Base-by-base conservation (phyloP, 1,140 invertebrate genomes). In the Drosophila bocki region DNA sequence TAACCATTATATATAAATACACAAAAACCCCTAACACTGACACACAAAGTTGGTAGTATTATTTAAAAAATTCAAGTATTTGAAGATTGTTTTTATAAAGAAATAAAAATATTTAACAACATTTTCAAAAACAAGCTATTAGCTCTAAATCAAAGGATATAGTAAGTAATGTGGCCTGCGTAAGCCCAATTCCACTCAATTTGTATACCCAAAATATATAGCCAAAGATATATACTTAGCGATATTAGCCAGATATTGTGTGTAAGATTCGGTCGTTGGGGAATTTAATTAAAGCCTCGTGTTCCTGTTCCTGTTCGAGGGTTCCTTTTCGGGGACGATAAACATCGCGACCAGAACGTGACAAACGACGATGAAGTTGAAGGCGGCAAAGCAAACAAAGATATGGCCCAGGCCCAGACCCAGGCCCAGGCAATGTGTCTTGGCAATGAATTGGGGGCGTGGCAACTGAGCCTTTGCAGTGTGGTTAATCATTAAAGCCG, bases 281-380 rank as follows among this genome's bases (percentile, higher is more conserved):
- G n/a, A 67, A 71, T 85, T 78, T 62, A 80, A 70, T 88, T 88
- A 74, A 83, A 80, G 83, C 65, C 70, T 45, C 22, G 12, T 62
- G 65, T 22, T 35, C 35, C 53, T 22, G 53, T 15, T 37, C 51
- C 51, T 51, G 48, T 51, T 33, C 47, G 8, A n/a, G 47, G 47
- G 7, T 17, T 22, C 22, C 22, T 22, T 51, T n/a, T 29, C 1
- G n/a, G 8, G 3, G 15, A 3, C 50, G 53, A 87, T 88, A 75
- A 87, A 88, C 87, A 78, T 87, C 84, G 72, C 80, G 61, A 47
- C 39, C 58, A 58, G 77, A 83, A 87, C 83, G 83, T 87, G 83
- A 87, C 84, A 83, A 87, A 80, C 77, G 80, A 74, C 72, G 61
- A 42, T 57, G 53, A 68, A 51, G 62, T 78, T 69, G 51, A 82